Base-by-base conservation (phyloP, 64 coral and sea anemone species). In the Actinia equina region DNA sequence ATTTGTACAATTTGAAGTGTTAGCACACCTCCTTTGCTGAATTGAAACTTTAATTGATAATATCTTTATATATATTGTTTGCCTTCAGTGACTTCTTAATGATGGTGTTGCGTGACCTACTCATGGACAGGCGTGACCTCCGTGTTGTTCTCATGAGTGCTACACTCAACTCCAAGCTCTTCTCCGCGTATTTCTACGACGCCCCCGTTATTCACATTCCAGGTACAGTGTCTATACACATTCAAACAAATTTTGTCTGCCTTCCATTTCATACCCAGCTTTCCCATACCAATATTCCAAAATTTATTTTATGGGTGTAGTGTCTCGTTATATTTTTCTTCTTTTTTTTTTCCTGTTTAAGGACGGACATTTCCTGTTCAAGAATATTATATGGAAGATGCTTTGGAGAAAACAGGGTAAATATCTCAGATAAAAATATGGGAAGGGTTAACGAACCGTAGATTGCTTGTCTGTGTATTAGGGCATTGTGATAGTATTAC, bases 141-240 rank as follows among this genome's bases (percentile, higher is more conserved):
- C 91, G 94, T 10, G 91, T 96, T 59, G 64, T 96, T 70, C 65
- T 96, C 5, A 96, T 96, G 94, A 96, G 94, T 85, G 94, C 94
- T 7, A 96, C 94, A 14, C 79, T 96, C 4, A 93, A 96, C 71
- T 84, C 94, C 22, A 88, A 93, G 51, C 82, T 96, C 17, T 96
- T 96, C 22, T 96, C 94, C 30, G 59, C 87, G 15, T 96, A 96
- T 65, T 96, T 96, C 58, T 96, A 79, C 55, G 91, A 96, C 25
- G 94, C 94, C 15, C 94, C 94, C 49, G 94, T 96, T n/a, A 71
- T 96, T 59, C 94, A 96, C 60, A 96, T 96, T 85, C 94, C 94
- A 93, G 94, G 94, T 96, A 90, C 62, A 23, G 19, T 65, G 7
- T 20, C 62, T 2, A 25, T 65, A n/a, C 20, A 22, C 6, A n/a